Percentiles rank a stretch among this genome's conserved stretches.
Evolutionary conservation across 1,140 invertebrate genomes (phyloP).

Genomic region (Augochlora pura): DNA sequence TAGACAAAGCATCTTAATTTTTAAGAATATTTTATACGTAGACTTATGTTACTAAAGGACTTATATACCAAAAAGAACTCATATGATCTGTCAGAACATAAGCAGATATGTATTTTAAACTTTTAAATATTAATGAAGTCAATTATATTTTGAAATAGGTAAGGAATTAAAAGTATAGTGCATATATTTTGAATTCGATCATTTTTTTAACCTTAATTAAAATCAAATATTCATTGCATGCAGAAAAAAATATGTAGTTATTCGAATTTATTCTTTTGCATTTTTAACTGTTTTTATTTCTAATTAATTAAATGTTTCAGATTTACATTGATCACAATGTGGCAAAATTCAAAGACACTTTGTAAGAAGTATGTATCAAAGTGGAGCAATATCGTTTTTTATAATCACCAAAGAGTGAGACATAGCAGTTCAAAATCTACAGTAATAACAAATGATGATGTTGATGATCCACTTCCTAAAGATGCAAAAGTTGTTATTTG

Average conservation of each 20-base stretch:
- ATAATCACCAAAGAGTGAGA: conserved; percentile 29
- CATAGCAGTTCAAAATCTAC: conserved; percentile 26
- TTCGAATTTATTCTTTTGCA: background rate
- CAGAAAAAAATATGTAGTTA: background rate
- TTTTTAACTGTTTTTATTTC: background rate
- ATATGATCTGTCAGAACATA: background rate
- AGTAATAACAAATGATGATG: conserved; percentile 27
- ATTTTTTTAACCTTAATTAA: conserved; percentile 8
- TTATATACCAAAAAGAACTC: background rate
- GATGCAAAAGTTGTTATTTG: conserved; percentile 90
- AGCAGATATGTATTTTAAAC: background rate
- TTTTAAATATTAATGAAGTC: background rate
- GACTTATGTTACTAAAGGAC: too few relatives aligned
- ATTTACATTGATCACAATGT: conserved; percentile 49
- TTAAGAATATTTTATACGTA: background rate
- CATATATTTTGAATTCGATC: background rate
- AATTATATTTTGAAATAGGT: background rate
- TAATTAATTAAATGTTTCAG: background rate
- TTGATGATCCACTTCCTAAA: conserved; percentile 66
- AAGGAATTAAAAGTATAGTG: background rate
- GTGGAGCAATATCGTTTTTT: conserved; percentile 7
- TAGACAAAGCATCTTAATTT: background rate
- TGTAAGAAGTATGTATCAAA: conserved; percentile 35
- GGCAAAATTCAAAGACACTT: conserved; percentile 54
- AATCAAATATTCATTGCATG: background rate